These are phyloP conservation scores for Gymnopithys bicolor DNA, from an alignment of 2,797 vertebrate species.

Conservation along the genomic window DNA sequence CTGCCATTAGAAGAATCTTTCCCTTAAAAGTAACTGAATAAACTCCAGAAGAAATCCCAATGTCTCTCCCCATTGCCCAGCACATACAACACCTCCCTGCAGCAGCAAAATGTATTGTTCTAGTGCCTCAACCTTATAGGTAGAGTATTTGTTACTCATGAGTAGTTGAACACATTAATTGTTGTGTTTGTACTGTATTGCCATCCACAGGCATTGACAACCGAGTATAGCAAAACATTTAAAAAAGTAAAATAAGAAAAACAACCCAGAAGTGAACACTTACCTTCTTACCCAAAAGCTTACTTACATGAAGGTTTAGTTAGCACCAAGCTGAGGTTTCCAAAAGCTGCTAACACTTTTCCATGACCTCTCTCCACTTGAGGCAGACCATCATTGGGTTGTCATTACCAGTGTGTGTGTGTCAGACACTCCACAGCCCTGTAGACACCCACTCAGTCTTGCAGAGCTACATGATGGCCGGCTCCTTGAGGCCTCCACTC, in stretches of 20 bases:
- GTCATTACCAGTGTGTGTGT: rapidly evolving
- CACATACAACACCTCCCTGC: background rate
- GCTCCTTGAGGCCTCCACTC: background rate
- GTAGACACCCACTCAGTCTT: too few relatives aligned
- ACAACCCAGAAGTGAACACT: background rate
- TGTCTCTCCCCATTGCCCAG: background rate
- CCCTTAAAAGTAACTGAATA: background rate
- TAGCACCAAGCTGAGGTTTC: background rate
- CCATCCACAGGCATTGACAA: background rate
- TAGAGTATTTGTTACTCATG: background rate
- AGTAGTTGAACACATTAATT: background rate
- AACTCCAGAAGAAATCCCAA: background rate
- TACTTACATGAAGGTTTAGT: background rate
- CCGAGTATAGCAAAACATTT: background rate
- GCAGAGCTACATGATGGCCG: too few relatives aligned
- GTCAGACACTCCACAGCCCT: background rate
- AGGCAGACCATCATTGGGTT: background rate
- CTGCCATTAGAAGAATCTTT: background rate
- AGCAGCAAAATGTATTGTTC: background rate
- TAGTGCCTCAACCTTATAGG: background rate
- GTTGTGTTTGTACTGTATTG: background rate
- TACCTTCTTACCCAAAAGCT: background rate
- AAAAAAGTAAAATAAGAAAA: background rate
- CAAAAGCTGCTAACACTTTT: background rate
- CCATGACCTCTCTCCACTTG: background rate